Evolutionary conservation across 2,113 vertebrate species (phyloP), one percentile per base, ranked within the genome.

Genomic region (Setophaga petechia): DNA sequence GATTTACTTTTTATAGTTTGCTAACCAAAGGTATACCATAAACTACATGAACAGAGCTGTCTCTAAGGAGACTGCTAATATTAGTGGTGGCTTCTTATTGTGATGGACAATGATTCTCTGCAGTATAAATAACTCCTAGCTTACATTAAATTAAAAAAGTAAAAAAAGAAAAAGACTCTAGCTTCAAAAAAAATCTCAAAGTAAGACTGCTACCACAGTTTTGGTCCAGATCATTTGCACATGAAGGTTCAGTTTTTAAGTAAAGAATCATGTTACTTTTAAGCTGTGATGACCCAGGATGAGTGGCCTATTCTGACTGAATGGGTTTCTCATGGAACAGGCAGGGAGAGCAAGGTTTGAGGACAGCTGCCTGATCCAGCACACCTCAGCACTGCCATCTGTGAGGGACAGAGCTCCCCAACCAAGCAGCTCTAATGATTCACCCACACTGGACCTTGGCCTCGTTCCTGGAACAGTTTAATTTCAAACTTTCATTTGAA

Each of bases 261-360:
- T 49, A 37, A 11, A 72, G 37, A 49, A 75, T 21, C 20, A 8
- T 15, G 24, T 11, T 30, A 25, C 28, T 67, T 84, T 67, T 67
- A 82, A 72, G 5, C 25, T 33, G 41, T 4, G 31, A 27, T 0
- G 4, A 49, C 15, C 17, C 57, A 51, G 68, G 43, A 81, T 0
- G 1, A 39, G 55, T 24, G 28, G 23, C 51, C 33, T 49, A n/a
- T 39, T 75, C 58, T 51, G 23, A 57, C 23, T 62, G 57, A 81
- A n/a, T 6, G 43, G n/a, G 10, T 63, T 52, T 72, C 74, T 72
- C 33, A 39, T 0, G 7, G 39, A 47, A 47, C 1, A 59, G 8
- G 15, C 10, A 58, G 2, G 9, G 39, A 62, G 46, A 67, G 19
- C 0, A 1, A 79, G 35, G 47, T 51, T 59, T 0, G 0, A 63